A percentile compares a stretch with the other conserved stretches of the same genome.
Conservation (phyloP, 2,888 invertebrate genomes). For the Phorcus lineatus region DNA sequence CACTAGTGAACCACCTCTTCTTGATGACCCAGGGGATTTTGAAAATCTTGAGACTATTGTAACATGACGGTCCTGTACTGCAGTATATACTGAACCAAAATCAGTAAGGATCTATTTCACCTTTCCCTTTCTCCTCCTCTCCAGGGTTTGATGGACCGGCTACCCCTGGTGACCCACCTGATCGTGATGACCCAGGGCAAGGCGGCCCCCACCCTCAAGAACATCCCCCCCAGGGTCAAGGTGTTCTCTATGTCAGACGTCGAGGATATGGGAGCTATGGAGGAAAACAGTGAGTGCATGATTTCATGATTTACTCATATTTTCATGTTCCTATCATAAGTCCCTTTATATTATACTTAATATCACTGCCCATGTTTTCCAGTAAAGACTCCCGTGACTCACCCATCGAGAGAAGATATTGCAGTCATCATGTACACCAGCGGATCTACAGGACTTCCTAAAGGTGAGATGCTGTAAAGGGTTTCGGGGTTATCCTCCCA, state of each 20-base stretch:
- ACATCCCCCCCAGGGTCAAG: slow-evolving; percentile 85
- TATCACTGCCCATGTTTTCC: slow-evolving; percentile 31
- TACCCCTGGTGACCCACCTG: slow-evolving; percentile 83
- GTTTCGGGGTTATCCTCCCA: neutral
- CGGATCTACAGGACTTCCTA: slow-evolving; percentile 96
- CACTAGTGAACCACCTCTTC: no score
- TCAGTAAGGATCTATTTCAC: no score
- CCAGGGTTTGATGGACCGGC: slow-evolving; percentile 76
- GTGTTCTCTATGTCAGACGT: slow-evolving; percentile 86
- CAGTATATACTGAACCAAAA: no score
- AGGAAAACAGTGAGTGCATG: slow-evolving; percentile 64
- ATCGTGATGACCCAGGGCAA: slow-evolving; percentile 72
- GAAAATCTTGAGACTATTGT: no score
- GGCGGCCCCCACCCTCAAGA: slow-evolving; percentile 73
- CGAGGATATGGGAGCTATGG: slow-evolving; percentile 78
- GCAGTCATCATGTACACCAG: slow-evolving; percentile 99
- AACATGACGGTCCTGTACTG: no score
- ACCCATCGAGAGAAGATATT: slow-evolving; percentile 82
- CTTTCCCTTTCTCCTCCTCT: no score
- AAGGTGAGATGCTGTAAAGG: slow-evolving; percentile 80
- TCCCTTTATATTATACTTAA: no score
- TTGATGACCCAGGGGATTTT: no score
- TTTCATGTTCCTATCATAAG: no score
- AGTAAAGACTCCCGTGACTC: slow-evolving; percentile 60
- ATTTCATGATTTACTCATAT: no score